A percentile compares a stretch with the other conserved stretches of the same genome.
Conservation (phyloP, 1,140 invertebrate genomes). For the Zaprionus africanus region DNA sequence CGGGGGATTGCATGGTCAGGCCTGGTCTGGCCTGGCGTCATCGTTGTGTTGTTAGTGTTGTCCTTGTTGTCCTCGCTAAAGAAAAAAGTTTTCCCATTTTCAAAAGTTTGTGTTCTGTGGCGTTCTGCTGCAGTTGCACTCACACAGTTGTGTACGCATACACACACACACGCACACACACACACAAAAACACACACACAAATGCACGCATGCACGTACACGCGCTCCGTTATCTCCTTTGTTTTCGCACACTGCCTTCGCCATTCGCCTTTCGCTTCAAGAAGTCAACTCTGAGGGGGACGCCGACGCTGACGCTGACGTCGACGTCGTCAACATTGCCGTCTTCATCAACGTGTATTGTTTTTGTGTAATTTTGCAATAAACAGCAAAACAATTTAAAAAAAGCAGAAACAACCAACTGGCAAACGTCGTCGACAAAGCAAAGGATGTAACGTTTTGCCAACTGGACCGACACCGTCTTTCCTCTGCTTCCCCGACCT, state of each 20-base stretch:
- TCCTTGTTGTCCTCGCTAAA: conserved; percentile 60
- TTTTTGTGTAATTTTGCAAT: conserved; percentile 83
- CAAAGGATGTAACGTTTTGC: conserved; percentile 79
- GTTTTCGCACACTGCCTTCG: conserved; percentile 55
- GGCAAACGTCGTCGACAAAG: conserved; percentile 60
- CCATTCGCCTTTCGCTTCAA: conserved; percentile 32
- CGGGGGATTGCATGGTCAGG: neutral
- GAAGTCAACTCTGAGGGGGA: conserved; percentile 45
- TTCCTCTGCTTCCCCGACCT: neutral
- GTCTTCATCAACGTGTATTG: conserved; percentile 79
- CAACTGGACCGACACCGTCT: conserved; percentile 73
- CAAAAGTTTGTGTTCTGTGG: conserved; percentile 76
- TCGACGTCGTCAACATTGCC: conserved; percentile 51
- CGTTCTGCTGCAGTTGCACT: conserved; percentile 71
- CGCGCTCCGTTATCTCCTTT: conserved; percentile 62
- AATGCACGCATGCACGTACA: conserved; percentile 20
- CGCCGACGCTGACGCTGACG: conserved; percentile 40
- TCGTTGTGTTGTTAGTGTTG: conserved; percentile 32
- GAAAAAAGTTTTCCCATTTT: conserved; percentile 81
- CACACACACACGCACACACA: conserved; percentile 18
- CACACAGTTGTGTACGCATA: conserved; percentile 15
- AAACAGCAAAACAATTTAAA: conserved; percentile 82
- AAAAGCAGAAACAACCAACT: conserved; percentile 43
- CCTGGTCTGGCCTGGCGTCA: neutral
- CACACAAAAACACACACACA: conserved; percentile 17